Conservation (phyloP, 2,113 vertebrate species). For the Centrocercus urophasianus region DNA sequence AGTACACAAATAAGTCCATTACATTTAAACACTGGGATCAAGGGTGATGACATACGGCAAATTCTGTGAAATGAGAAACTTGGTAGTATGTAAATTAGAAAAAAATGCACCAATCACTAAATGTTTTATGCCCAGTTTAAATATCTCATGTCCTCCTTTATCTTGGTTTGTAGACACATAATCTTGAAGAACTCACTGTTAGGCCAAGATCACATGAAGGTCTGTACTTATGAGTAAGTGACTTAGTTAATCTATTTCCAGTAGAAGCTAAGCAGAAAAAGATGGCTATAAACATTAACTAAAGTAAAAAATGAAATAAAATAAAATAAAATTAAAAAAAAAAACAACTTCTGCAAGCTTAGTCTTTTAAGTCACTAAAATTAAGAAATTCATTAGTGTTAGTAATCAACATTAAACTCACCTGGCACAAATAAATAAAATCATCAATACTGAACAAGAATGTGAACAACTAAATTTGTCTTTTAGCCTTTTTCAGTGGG, state of each 20-base stretch:
- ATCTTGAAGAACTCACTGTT: not conserved
- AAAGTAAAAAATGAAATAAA: not conserved
- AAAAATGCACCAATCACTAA: not conserved
- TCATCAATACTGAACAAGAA: not conserved
- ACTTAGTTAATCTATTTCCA: not conserved
- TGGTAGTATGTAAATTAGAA: not conserved
- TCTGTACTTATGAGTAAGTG: not conserved
- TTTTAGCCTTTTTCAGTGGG: not conserved
- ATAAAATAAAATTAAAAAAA: not conserved
- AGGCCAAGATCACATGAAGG: not conserved
- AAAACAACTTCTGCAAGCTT: not conserved
- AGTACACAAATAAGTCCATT: not conserved
- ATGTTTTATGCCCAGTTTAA: not conserved
- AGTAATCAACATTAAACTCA: not conserved
- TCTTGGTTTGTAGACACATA: not conserved
- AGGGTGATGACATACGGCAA: not conserved
- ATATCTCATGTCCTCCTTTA: not conserved
- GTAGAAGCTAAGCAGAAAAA: not conserved
- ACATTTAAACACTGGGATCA: not conserved
- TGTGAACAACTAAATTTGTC: not conserved
- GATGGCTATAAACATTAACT: not conserved
- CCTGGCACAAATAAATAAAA: not conserved
- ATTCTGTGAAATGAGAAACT: slow-evolving; percentile 23
- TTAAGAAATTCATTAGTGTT: not conserved
- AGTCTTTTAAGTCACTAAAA: not conserved